Evolutionary conservation across 2,888 invertebrate species (phyloP).

Genomic region (Phortica okadai): DNA sequence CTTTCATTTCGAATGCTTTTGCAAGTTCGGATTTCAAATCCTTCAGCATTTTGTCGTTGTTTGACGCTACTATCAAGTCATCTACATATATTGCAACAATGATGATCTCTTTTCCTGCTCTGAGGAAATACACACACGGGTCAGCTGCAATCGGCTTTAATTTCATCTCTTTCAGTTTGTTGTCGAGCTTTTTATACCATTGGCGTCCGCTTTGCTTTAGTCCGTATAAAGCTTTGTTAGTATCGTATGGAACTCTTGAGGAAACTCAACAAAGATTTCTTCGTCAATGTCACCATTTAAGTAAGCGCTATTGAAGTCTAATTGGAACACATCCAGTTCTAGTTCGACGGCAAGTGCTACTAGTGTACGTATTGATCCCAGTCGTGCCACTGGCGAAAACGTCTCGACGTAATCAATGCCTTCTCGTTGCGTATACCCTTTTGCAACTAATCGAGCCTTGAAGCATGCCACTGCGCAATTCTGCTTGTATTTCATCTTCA

Average conservation of each 20-base stretch:
- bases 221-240: conserved; percentile 49
- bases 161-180: conserved; percentile 44
- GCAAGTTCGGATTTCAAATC: neutral
- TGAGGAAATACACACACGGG: neutral
- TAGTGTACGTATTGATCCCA: conserved; percentile 50
- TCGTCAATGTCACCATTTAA: conserved; percentile 49
- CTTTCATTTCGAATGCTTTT: neutral
- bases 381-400: conserved; percentile 54
- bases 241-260: too few relatives aligned
- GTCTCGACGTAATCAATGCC: conserved; percentile 55
- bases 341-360: conserved; percentile 42
- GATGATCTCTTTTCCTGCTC: too few relatives aligned
- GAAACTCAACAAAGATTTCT: conserved; percentile 45
- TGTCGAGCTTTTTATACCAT: conserved; percentile 51
- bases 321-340: conserved; percentile 46
- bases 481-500: conserved; percentile 41
- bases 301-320: conserved; percentile 52
- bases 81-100: too few relatives aligned
- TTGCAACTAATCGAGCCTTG: conserved; percentile 64
- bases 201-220: conserved; percentile 49
- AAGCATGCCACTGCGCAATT: conserved; percentile 52
- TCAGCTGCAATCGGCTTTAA: conserved; percentile 38
- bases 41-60: neutral
- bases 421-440: conserved; percentile 61
- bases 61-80: neutral